These are phyloP conservation scores for Synanceia verrucosa DNA, from an alignment of 2,797 vertebrate genomes.

Conservation along the genomic window DNA sequence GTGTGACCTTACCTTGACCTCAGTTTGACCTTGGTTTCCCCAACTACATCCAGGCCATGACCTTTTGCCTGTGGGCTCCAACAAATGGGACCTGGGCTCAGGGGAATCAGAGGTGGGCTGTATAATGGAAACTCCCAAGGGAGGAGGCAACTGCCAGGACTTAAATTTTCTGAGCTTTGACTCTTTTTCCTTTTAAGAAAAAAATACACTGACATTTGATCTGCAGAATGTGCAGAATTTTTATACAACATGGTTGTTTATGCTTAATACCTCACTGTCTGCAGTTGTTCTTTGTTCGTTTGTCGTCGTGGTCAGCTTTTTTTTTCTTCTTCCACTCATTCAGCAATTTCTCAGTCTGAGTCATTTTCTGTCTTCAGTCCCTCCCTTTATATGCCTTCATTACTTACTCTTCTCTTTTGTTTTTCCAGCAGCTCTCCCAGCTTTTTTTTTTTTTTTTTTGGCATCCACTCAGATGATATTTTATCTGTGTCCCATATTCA, in stretches of 20 bases:
- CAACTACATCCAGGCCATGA: conserved; percentile 78
- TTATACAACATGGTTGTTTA: not conserved
- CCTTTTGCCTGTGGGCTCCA: conserved; percentile 62
- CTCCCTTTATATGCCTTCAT: conserved; percentile 16
- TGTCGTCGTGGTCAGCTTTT: not conserved
- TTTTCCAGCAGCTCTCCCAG: conserved; percentile 13
- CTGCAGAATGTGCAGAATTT: not conserved
- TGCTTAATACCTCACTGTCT: not conserved
- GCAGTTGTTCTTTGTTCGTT: not conserved
- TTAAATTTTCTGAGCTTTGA: conserved; percentile 24
- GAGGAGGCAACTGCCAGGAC: conserved; percentile 44
- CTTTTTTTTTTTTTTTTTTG: conserved; percentile 17
- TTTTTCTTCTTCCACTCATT: conserved; percentile 9
- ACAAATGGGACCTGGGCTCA: conserved; percentile 31
- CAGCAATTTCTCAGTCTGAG: conserved; percentile 12
- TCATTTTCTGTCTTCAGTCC: conserved; percentile 13
- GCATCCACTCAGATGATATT: not conserved
- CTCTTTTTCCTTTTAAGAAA: conserved; percentile 2
- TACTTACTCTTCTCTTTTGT: conserved; percentile 7
- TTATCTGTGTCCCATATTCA: not conserved
- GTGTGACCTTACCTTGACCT: conserved; percentile 66
- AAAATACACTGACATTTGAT: conserved; percentile 12
- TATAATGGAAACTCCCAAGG: conserved; percentile 50
- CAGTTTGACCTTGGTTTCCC: conserved; percentile 71
- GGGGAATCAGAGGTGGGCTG: conserved; percentile 17